Base-by-base conservation (phyloP, 2,113 vertebrate genomes). In the Lagenorhynchus albirostris region DNA sequence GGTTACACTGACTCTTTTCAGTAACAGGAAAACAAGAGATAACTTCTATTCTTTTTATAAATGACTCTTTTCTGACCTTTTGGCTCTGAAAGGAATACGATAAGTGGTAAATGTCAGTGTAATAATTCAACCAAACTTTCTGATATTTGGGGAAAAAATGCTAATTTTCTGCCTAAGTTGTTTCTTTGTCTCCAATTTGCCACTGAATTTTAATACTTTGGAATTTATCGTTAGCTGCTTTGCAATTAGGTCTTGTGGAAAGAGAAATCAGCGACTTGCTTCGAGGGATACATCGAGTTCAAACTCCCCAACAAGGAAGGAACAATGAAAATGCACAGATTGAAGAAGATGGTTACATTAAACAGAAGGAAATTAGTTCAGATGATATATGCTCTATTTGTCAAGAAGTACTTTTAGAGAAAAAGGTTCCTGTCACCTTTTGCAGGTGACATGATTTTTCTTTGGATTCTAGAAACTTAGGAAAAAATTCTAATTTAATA, bases 331-430 rank as follows among this genome's bases (percentile, higher is more conserved):
- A 60, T 7, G 15, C 53, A 21, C 55, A 38, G 2, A 38, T 17
- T 68, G 87, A 89, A 80, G 97, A 97, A 50, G 97, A 96, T 1
- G 98, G 96, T 79, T 76, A 38, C 2, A 93, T 98, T 63, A 81
- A 90, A 70, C 98, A 98, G 97, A 99, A 98, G 85, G 92, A 63
- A 70, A 97, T 98, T n/a, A 91, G 77, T 33, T 47, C 98, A 38
- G 98, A 99, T 62, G 98, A 99, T 89, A 84, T 98, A 96, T 99
- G 99, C 97, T 98, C 99, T 7, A 98, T 99, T 96, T 99, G 98
- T 83, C 99, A 99, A 92, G 99, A 99, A 89, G 95, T 97, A 3
- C 97, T 99, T 82, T 70, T 99, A 85, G 97, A 98, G 89, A 99
- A 98, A 92, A 98, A 79, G 68, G 98, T 98, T 83, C 98, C 98